Conservation (phyloP, 2,113 vertebrate genomes). For the Electrona antarctica region DNA sequence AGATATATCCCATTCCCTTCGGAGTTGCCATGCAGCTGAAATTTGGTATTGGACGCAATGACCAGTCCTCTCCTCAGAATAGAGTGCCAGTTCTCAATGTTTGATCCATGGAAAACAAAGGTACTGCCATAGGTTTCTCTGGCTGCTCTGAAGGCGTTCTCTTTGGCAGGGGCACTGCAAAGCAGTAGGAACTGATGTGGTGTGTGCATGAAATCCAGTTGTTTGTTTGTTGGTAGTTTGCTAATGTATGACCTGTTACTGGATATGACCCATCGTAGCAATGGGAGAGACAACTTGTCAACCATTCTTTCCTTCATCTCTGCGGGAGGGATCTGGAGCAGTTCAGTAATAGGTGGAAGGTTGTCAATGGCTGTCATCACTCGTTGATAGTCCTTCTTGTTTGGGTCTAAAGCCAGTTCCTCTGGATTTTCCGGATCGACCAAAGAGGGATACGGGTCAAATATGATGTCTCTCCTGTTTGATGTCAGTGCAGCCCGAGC, state of each 20-base stretch:
- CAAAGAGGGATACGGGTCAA: no score
- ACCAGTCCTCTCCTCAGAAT: slow-evolving; percentile 91
- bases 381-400: no score
- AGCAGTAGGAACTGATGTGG: slow-evolving; percentile 92
- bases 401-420: no score
- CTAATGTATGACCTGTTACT: slow-evolving; percentile 94
- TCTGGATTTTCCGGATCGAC: no score
- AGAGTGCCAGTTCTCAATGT: slow-evolving; percentile 94
- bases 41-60: slow-evolving; percentile 89
- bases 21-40: slow-evolving; percentile 90
- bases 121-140: slow-evolving; percentile 92
- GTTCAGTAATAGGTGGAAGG: no score
- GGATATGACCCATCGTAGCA: slow-evolving; percentile 92
- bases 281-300: slow-evolving; percentile 88
- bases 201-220: slow-evolving; percentile 94
- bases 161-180: slow-evolving; percentile 95
- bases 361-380: no score
- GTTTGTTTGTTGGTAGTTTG: slow-evolving; percentile 86
- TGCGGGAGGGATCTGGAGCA: slow-evolving; percentile 85
- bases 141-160: slow-evolving; percentile 91
- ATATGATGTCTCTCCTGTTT: no score
- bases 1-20: slow-evolving; percentile 93
- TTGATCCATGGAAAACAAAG: slow-evolving; percentile 92
- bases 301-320: slow-evolving; percentile 96
- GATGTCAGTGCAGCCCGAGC: no score